Evolutionary conservation across 1,140 invertebrate species (phyloP).

Genomic region (Ceratina calcarata): DNA sequence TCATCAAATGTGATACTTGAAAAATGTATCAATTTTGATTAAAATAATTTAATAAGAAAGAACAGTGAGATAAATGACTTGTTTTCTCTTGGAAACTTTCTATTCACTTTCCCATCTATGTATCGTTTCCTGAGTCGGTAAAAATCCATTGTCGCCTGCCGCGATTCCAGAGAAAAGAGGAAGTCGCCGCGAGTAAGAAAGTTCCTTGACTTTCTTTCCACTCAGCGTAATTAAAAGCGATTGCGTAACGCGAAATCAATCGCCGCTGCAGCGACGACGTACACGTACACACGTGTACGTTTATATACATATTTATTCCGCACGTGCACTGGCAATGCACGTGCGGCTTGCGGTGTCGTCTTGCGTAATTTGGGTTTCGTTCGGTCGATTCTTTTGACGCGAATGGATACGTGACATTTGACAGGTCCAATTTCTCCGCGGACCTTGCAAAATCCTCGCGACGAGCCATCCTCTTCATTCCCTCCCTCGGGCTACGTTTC

Average conservation of each 20-base stretch:
- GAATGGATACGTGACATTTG: conserved; percentile 56
- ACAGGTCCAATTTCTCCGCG: conserved; percentile 46
- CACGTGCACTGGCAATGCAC: conserved; percentile 1
- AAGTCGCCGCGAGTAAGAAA: conserved; percentile 42
- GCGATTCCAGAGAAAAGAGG: background rate
- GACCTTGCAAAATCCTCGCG: conserved; percentile 43
- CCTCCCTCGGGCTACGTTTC: conserved; percentile 23
- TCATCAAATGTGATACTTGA: background rate
- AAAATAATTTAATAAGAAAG: too few species aligned
- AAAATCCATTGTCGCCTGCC: background rate
- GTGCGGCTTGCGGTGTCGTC: conserved; percentile 33
- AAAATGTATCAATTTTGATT: too few species aligned
- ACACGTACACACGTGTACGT: conserved; percentile 8
- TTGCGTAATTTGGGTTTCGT: conserved; percentile 41
- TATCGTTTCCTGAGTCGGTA: background rate
- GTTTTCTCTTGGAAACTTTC: conserved; percentile 8
- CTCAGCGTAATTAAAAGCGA: background rate
- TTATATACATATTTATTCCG: too few species aligned
- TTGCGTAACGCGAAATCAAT: conserved; percentile 62
- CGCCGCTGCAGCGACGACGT: conserved; percentile 48
- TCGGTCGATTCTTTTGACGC: conserved; percentile 50
- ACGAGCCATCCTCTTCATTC: background rate
- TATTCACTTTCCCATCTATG: background rate
- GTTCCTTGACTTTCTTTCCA: conserved; percentile 45
- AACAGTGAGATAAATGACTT: too few species aligned